phyloP scores from a whole-genome alignment of 1,140 invertebrate species.

The Hermetia illucens region DNA sequence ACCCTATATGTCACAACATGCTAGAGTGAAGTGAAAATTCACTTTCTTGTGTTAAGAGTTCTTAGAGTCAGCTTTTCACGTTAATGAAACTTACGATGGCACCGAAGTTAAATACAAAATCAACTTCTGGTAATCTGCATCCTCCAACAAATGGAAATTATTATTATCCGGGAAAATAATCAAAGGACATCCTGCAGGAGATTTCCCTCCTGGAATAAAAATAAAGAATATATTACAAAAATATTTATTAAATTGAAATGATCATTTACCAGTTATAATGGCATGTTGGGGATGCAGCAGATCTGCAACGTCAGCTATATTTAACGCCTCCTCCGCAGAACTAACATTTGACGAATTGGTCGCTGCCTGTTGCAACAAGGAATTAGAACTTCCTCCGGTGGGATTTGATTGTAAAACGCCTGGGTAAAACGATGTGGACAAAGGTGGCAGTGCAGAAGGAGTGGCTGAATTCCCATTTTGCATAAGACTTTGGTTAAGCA shows the following conservation, averaged over 20 bases:
- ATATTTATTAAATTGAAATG: constrained; percentile 5
- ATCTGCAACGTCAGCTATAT: constrained; percentile 68
- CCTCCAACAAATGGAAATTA: constrained; percentile 67
- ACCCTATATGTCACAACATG: no score
- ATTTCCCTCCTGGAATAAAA: constrained; percentile 59
- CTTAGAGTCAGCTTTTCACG: not conserved
- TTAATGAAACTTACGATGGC: constrained; percentile 75
- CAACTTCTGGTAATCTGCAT: constrained; percentile 79
- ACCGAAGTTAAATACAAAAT: constrained; percentile 89
- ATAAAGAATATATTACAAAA: constrained; percentile 6
- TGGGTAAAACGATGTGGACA: no score
- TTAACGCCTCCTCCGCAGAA: constrained; percentile 33
- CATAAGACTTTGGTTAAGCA: constrained; percentile 20
- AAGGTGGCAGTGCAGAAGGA: no score
- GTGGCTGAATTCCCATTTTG: no score
- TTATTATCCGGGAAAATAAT: constrained; percentile 88
- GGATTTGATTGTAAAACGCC: no score
- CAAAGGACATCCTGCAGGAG: constrained; percentile 77
- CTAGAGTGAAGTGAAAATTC: no score
- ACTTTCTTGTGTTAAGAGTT: not conserved
- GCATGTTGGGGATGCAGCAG: constrained; percentile 74
- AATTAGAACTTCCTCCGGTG: no score
- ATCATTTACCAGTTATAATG: constrained; percentile 58
- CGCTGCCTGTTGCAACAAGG: constrained; percentile 5
- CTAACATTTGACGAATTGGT: constrained; percentile 2